phyloP scores from a whole-genome alignment of 2,113 vertebrate genomes.

The Myrmophylax atrothorax region DNA sequence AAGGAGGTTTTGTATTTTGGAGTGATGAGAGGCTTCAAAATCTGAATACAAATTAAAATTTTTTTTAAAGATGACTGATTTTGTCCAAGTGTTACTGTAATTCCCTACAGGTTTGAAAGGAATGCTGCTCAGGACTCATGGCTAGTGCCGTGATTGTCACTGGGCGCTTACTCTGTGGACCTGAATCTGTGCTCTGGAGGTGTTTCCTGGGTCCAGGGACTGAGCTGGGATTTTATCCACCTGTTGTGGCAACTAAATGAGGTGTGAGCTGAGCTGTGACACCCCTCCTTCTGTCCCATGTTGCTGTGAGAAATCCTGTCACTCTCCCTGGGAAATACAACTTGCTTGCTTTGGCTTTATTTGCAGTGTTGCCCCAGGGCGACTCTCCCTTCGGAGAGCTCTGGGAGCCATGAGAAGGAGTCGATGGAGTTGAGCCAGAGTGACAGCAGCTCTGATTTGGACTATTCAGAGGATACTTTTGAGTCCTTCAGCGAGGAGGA shows the following conservation, averaged over 20 bases:
- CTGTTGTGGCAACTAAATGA: background rate
- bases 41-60: background rate
- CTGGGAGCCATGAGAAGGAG: background rate
- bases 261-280: background rate
- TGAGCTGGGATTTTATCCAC: background rate
- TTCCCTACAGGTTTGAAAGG: background rate
- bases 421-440: background rate
- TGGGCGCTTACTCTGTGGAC: background rate
- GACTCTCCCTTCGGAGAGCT: background rate
- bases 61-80: background rate
- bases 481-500: background rate
- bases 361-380: background rate
- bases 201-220: background rate
- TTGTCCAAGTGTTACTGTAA: background rate
- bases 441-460: background rate
- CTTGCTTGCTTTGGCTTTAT: background rate
- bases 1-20: background rate
- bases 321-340: background rate
- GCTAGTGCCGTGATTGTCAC: background rate
- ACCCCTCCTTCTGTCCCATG: fast-evolving
- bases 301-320: background rate
- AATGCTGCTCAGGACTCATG: background rate
- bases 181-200: background rate
- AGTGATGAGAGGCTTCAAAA: background rate
- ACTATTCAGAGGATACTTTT: slow-evolving; percentile 16